Conservation (phyloP, 2,888 invertebrate genomes). For the Pelosia muscerda region DNA sequence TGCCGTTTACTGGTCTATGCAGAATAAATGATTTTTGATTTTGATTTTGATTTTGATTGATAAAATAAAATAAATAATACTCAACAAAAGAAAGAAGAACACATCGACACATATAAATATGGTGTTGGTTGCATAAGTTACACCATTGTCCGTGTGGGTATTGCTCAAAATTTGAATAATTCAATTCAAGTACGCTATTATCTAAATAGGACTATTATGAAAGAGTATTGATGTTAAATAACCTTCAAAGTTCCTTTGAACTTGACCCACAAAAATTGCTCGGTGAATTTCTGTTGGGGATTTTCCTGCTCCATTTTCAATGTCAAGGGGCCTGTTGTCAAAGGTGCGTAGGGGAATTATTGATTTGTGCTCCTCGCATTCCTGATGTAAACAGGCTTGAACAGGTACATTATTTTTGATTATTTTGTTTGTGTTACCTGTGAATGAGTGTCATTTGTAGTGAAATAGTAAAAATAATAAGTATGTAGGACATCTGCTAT, state of each 20-base stretch:
- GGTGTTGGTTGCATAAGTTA: not conserved
- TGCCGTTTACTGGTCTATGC: too few species aligned
- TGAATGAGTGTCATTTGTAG: too few species aligned
- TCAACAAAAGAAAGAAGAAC: too few species aligned
- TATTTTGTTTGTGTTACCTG: too few species aligned
- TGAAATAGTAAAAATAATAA: too few species aligned
- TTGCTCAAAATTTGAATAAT: conserved; percentile 27
- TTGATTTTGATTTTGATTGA: too few species aligned
- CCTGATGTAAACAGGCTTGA: not conserved
- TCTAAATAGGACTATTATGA: conserved; percentile 27
- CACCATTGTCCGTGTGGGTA: conserved; percentile 9
- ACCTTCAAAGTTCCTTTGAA: conserved; percentile 33
- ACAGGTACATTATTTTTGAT: not conserved
- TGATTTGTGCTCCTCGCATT: not conserved
- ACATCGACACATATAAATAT: not conserved
- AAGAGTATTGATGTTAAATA: conserved; percentile 41
- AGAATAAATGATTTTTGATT: too few species aligned
- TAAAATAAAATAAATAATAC: too few species aligned
- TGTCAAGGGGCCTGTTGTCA: conserved; percentile 14
- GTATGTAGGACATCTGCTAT: too few species aligned
- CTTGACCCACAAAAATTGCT: conserved; percentile 38
- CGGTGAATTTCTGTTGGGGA: conserved; percentile 1
- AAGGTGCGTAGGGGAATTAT: not conserved
- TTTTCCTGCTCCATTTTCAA: conserved; percentile 16
- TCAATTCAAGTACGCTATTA: conserved; percentile 20